phyloP scores from a whole-genome alignment of 2,888 invertebrate species.

The Thecocarcelia acutangulata region DNA sequence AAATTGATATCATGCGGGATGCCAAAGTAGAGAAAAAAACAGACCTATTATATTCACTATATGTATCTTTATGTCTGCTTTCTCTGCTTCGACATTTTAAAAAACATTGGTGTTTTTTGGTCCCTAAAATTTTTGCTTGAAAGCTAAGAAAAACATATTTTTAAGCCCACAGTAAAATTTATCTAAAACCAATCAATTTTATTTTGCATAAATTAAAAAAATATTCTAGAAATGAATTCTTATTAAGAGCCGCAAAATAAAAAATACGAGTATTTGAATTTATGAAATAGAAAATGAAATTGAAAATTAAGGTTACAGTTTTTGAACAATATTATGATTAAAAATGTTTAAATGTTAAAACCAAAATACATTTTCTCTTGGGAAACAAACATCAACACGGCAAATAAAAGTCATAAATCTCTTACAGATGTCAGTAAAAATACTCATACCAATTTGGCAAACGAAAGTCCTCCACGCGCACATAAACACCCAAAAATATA shows the following conservation, averaged over 20 bases:
- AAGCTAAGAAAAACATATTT: too few relatives aligned
- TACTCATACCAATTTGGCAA: constrained; percentile 62
- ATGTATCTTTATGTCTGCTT: too few relatives aligned
- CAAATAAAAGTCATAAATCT: constrained; percentile 70
- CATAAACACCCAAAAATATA: constrained; percentile 3
- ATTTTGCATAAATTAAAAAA: constrained; percentile 77
- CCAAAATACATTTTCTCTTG: constrained; percentile 61
- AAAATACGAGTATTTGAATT: constrained; percentile 1
- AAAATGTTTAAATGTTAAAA: constrained; percentile 56
- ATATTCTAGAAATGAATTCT: constrained; percentile 53
- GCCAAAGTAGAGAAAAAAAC: too few relatives aligned
- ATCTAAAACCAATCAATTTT: constrained; percentile 63
- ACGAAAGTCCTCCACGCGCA: constrained; percentile 21
- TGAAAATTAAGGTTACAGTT: constrained; percentile 40
- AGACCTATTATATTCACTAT: too few relatives aligned
- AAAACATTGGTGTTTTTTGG: too few relatives aligned
- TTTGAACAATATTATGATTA: constrained; percentile 36
- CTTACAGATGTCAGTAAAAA: constrained; percentile 70
- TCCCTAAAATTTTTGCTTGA: too few relatives aligned
- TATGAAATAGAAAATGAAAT: constrained; percentile 21
- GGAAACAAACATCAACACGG: constrained; percentile 49
- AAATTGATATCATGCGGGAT: too few relatives aligned
- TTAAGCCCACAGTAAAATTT: too few relatives aligned
- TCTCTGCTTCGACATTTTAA: too few relatives aligned
- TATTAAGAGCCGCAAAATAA: constrained; percentile 7